These are phyloP conservation scores for Sphaerodactylus townsendi DNA, from an alignment of 2,113 vertebrate species.

Conservation along the genomic window DNA sequence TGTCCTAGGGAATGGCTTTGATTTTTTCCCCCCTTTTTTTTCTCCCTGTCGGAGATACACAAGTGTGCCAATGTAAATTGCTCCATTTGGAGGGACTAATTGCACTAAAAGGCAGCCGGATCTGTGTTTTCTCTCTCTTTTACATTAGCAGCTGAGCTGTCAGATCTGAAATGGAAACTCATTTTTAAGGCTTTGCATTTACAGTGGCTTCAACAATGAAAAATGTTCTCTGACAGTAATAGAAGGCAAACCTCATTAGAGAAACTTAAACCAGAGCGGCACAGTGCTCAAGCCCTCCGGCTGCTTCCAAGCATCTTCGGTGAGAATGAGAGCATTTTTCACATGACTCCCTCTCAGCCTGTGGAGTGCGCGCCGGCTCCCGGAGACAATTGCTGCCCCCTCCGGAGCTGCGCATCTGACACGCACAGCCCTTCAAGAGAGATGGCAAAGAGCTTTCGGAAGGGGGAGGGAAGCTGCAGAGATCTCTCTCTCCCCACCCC, in stretches of 20 bases:
- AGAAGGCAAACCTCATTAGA: slow-evolving; percentile 79
- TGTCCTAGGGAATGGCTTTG: slow-evolving; percentile 67
- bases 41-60: slow-evolving; percentile 67
- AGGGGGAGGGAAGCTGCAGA: neutral
- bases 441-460: slow-evolving; percentile 57
- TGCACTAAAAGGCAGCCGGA: slow-evolving; percentile 74
- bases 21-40: neutral
- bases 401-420: slow-evolving; percentile 61
- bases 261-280: slow-evolving; percentile 76
- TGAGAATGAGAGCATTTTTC: slow-evolving; percentile 71
- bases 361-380: slow-evolving; percentile 57
- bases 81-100: slow-evolving; percentile 76
- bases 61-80: slow-evolving; percentile 76
- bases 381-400: slow-evolving; percentile 59
- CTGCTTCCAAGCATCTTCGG: slow-evolving; percentile 73
- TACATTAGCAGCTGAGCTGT: slow-evolving; percentile 76
- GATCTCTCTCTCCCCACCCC: neutral
- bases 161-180: slow-evolving; percentile 74
- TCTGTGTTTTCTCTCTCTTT: slow-evolving; percentile 71
- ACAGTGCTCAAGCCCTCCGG: slow-evolving; percentile 73
- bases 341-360: slow-evolving; percentile 65
- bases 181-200: slow-evolving; percentile 77
- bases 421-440: slow-evolving; percentile 36
- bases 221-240: slow-evolving; percentile 78
- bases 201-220: slow-evolving; percentile 76